Conservation (phyloP, 2,797 vertebrate genomes). For the Chelmon rostratus region DNA sequence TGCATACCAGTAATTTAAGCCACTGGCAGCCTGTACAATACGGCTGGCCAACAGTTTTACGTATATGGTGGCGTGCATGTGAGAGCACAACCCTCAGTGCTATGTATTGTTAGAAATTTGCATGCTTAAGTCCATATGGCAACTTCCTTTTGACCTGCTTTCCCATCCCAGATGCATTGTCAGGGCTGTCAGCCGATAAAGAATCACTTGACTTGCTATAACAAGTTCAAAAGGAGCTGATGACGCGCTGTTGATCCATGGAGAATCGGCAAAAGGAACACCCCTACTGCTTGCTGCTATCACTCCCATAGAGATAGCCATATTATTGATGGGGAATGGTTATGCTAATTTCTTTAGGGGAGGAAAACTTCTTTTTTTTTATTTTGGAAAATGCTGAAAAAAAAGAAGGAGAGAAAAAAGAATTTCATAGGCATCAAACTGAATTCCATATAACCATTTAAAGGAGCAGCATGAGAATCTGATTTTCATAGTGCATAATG, state of each 20-base stretch:
- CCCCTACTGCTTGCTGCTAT: slow-evolving; percentile 94
- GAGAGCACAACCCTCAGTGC: slow-evolving; percentile 77
- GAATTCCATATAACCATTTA: slow-evolving; percentile 91
- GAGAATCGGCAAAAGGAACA: slow-evolving; percentile 96
- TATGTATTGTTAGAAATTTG: slow-evolving; percentile 90
- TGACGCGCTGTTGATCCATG: slow-evolving; percentile 96
- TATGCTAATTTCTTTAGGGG: slow-evolving; percentile 93
- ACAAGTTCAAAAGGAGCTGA: slow-evolving; percentile 98
- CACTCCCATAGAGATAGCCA: slow-evolving; percentile 96
- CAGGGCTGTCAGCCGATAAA: slow-evolving; percentile 96
- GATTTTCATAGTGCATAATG: slow-evolving; percentile 88
- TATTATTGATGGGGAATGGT: slow-evolving; percentile 95
- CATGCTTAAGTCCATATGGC: slow-evolving; percentile 96
- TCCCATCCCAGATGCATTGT: slow-evolving; percentile 95
- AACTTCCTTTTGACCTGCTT: slow-evolving; percentile 98
- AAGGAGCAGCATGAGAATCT: slow-evolving; percentile 87
- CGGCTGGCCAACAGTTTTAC: slow-evolving; percentile 49
- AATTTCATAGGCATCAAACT: slow-evolving; percentile 93
- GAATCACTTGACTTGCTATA: slow-evolving; percentile 99
- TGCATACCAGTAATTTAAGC: slow-evolving; percentile 27
- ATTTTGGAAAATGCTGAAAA: slow-evolving; percentile 92
- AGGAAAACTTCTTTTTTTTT: slow-evolving; percentile 83
- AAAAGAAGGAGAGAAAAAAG: slow-evolving; percentile 78
- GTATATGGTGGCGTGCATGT: slow-evolving; percentile 60
- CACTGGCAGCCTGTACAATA: slow-evolving; percentile 33